phyloP scores from a whole-genome alignment of 2,888 invertebrate genomes.

The Acrobasis suavella region DNA sequence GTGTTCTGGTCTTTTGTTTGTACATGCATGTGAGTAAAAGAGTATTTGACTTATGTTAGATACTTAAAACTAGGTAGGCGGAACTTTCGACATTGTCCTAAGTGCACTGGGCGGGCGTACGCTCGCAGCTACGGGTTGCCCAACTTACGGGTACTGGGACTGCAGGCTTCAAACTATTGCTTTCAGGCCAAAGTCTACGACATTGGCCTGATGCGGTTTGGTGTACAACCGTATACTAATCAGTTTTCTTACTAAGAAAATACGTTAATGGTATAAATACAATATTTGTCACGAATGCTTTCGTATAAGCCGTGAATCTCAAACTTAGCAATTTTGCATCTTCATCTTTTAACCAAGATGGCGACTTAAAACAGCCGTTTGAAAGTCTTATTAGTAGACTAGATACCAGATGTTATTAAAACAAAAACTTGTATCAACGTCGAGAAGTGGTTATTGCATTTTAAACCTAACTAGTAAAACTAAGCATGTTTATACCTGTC shows the following conservation, averaged over 20 bases:
- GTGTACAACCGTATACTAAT: no score
- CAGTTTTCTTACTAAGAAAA: background rate
- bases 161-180: background rate
- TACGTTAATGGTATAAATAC: background rate
- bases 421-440: background rate
- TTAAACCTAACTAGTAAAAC: background rate
- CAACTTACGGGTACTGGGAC: background rate
- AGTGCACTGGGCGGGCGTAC: conserved; percentile 41
- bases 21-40: background rate
- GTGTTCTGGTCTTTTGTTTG: background rate
- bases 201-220: background rate
- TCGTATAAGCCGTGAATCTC: background rate
- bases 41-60: conserved; percentile 37
- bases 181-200: background rate
- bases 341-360: no score
- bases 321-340: background rate
- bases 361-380: no score
- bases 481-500: background rate
- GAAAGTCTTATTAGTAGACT: no score
- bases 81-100: conserved; percentile 72
- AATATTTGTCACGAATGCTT: no score
- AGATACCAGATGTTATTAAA: no score
- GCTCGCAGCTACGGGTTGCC: conserved; percentile 22
- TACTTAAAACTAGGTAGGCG: conserved; percentile 70
- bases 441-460: background rate